phyloP scores from a whole-genome alignment of 2,888 invertebrate genomes.

The Podabrus alpinus region DNA sequence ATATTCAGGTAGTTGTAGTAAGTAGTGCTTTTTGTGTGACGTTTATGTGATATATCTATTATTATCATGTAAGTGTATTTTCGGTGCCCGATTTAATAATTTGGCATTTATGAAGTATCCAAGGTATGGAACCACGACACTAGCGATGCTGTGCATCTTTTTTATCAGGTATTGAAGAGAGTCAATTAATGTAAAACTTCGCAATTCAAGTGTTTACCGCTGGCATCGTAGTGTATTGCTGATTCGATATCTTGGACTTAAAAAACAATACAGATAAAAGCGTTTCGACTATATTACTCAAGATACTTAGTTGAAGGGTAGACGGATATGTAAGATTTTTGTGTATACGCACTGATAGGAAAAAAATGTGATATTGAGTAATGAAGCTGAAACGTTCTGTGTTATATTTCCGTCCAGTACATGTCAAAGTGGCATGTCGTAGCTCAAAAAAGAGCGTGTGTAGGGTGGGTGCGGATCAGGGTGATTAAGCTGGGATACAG shows the following conservation, averaged over 20 bases:
- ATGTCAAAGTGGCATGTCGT: slow-evolving; percentile 50
- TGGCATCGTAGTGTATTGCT: slow-evolving; percentile 9
- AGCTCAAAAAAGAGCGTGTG: slow-evolving; percentile 54
- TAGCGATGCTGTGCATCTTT: slow-evolving; percentile 7
- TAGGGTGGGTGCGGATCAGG: slow-evolving; percentile 56
- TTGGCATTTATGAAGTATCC: slow-evolving; percentile 31
- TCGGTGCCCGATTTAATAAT: slow-evolving; percentile 36
- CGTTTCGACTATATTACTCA: slow-evolving; percentile 32
- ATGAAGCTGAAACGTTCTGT: slow-evolving; percentile 47
- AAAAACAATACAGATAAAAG: slow-evolving; percentile 40
- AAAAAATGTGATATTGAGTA: slow-evolving; percentile 15
- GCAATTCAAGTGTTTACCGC: slow-evolving; percentile 24
- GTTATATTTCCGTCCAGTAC: slow-evolving; percentile 58
- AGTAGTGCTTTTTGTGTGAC: slow-evolving; percentile 59
- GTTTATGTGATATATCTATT: slow-evolving; percentile 58
- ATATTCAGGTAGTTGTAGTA: slow-evolving; percentile 51
- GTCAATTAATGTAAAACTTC: slow-evolving; percentile 31
- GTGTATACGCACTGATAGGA: neutral
- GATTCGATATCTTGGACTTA: slow-evolving; percentile 36
- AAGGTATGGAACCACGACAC: slow-evolving; percentile 32
- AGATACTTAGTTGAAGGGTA: neutral
- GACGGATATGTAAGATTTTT: neutral
- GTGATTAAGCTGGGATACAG: slow-evolving; percentile 50
- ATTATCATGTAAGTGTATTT: slow-evolving; percentile 41
- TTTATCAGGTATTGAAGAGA: slow-evolving; percentile 25